Conservation (phyloP, 2,113 vertebrate species). For the Rallus limicola region DNA sequence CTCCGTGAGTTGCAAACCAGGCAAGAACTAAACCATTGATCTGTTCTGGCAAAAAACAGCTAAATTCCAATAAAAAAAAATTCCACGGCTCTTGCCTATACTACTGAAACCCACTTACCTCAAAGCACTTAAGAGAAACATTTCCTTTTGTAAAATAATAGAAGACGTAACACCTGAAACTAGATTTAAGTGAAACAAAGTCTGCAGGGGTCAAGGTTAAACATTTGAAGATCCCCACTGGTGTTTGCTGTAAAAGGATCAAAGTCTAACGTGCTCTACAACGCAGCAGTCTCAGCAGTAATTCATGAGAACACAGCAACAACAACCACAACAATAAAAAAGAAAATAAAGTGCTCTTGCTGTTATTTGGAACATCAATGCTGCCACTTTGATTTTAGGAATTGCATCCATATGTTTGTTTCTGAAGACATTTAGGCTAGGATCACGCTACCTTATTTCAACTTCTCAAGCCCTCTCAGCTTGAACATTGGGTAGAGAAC, state of each 20-base stretch:
- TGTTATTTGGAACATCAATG: background rate
- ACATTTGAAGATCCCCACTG: background rate
- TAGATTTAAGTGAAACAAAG: slow-evolving; percentile 28
- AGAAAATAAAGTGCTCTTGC: background rate
- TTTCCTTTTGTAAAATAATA: background rate
- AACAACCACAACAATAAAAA: background rate
- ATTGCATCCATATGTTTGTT: background rate
- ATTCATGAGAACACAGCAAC: background rate
- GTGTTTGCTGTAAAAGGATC: background rate
- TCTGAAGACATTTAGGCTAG: background rate
- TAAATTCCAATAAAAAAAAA: slow-evolving; percentile 42
- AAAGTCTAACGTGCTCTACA: background rate
- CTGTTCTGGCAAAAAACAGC: background rate
- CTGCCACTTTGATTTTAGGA: background rate
- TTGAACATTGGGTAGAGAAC: background rate
- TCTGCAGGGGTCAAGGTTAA: slow-evolving; percentile 6
- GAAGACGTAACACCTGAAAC: background rate
- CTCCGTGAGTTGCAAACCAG: background rate
- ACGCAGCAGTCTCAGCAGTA: background rate
- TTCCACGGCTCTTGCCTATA: background rate
- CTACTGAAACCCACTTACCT: background rate
- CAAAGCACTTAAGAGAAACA: background rate
- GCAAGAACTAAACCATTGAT: slow-evolving; percentile 7
- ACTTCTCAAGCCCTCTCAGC: background rate
- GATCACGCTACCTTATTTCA: background rate